Percentiles rank a stretch among this genome's conserved stretches.
These are phyloP conservation scores for Hydriomena furcata DNA, from an alignment of 2,888 invertebrate genomes.

Conservation along the genomic window DNA sequence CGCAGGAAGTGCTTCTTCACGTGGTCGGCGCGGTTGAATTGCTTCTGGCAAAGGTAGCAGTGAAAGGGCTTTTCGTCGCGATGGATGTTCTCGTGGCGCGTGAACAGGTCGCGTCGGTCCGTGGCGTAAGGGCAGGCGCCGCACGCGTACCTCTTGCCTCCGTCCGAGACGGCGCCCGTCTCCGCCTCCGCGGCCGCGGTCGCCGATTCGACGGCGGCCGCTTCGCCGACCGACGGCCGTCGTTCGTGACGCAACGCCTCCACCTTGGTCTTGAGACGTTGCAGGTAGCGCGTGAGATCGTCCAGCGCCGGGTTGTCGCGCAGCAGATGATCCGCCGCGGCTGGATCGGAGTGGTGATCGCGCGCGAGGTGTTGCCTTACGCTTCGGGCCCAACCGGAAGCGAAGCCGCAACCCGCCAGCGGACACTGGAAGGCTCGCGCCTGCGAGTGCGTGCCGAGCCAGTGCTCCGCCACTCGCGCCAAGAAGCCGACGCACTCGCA, in stretches of 20 bases:
- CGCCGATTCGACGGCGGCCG: slow-evolving; percentile 21
- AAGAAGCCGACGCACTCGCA: slow-evolving; percentile 90
- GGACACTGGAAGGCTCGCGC: slow-evolving; percentile 87
- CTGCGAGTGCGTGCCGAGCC: slow-evolving; percentile 87
- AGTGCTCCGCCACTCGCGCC: slow-evolving; percentile 89
- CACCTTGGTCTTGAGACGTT: slow-evolving; percentile 86
- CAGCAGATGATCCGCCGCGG: slow-evolving; percentile 84
- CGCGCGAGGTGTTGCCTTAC: slow-evolving; percentile 88
- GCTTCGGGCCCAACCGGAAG: slow-evolving; percentile 89
- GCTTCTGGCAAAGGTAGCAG: slow-evolving; percentile 95
- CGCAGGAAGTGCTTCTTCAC: slow-evolving; percentile 96
- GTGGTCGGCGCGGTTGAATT: slow-evolving; percentile 96
- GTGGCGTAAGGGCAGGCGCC: slow-evolving; percentile 95
- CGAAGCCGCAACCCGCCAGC: slow-evolving; percentile 89
- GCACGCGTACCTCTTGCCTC: slow-evolving; percentile 91
- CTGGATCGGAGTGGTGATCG: slow-evolving; percentile 88
- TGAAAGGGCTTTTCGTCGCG: slow-evolving; percentile 97
- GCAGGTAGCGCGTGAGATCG: slow-evolving; percentile 88
- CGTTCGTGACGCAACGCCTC: slow-evolving; percentile 60
- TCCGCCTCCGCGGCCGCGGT: slow-evolving; percentile 28
- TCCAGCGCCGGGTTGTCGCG: slow-evolving; percentile 89
- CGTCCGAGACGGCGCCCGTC: slow-evolving; percentile 34
- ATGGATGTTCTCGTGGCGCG: slow-evolving; percentile 96
- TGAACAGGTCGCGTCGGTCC: slow-evolving; percentile 94
- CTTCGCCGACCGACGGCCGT: slow-evolving; percentile 35